Conservation (phyloP, 2,113 vertebrate species). For the Dromiciops gliroides region DNA sequence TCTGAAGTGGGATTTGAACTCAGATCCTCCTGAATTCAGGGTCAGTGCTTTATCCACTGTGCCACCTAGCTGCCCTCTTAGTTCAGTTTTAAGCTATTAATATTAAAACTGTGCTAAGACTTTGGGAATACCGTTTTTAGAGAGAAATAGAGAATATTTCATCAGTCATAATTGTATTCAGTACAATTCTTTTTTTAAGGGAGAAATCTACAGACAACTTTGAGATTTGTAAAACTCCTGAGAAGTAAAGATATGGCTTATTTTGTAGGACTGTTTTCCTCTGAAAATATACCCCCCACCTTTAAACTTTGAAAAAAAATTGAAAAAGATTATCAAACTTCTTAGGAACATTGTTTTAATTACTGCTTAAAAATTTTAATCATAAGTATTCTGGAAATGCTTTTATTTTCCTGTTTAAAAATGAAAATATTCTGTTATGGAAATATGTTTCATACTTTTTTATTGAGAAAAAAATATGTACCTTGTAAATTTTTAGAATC, state of each 20-base stretch:
- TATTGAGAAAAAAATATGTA: slow-evolving; percentile 2
- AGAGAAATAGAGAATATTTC: slow-evolving; percentile 7
- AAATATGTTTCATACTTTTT: slow-evolving; percentile 11
- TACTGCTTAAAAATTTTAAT: slow-evolving; percentile 8
- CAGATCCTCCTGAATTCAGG: too few species aligned
- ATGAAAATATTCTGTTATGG: slow-evolving; percentile 31
- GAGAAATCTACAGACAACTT: slow-evolving; percentile 5
- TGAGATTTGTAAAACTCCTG: neutral
- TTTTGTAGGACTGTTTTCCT: neutral
- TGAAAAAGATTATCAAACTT: slow-evolving; percentile 20
- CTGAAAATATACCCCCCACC: neutral
- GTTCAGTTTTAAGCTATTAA: too few species aligned
- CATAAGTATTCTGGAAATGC: neutral
- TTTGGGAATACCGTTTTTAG: neutral
- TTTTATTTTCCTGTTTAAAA: neutral
- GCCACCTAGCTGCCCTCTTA: too few species aligned
- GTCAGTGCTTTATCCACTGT: too few species aligned
- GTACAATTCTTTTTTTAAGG: neutral
- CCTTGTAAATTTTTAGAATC: slow-evolving; percentile 17
- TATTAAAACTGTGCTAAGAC: neutral
- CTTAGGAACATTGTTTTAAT: slow-evolving; percentile 4
- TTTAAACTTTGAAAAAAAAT: slow-evolving; percentile 48
- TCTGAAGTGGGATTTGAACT: too few species aligned
- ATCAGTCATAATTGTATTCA: slow-evolving; percentile 46
- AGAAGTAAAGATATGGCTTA: neutral